These are phyloP conservation scores for Caenorhabditis macrosperma DNA, from an alignment of 2,888 invertebrate genomes.

Conservation along the genomic window DNA sequence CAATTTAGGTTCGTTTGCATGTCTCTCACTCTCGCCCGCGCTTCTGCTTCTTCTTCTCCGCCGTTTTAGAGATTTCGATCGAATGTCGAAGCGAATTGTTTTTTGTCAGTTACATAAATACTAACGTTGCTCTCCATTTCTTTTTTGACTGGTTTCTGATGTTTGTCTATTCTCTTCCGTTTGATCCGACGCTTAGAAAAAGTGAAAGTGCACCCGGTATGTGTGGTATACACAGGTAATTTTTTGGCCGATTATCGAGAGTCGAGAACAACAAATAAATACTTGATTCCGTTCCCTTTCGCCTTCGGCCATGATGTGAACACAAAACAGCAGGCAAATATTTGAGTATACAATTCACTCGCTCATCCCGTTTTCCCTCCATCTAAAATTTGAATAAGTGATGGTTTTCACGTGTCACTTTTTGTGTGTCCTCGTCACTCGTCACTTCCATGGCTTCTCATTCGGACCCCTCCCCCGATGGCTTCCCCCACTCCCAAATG, in stretches of 20 bases:
- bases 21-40: background rate
- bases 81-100: slow-evolving; percentile 11
- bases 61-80: background rate
- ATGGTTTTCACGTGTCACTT: slow-evolving; percentile 15
- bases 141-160: slow-evolving; percentile 12
- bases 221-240: background rate
- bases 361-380: background rate
- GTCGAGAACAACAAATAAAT: slow-evolving; percentile 22
- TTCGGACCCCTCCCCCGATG: background rate
- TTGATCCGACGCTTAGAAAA: background rate
- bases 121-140: background rate
- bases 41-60: too few species aligned
- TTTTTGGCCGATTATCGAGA: slow-evolving; percentile 13
- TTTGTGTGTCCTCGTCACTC: background rate
- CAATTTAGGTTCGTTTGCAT: slow-evolving; percentile 50
- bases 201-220: slow-evolving; percentile 9
- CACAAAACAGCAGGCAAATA: slow-evolving; percentile 16
- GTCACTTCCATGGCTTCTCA: background rate
- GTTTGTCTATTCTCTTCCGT: background rate
- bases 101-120: background rate
- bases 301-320: background rate
- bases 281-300: slow-evolving; percentile 6
- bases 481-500: slow-evolving; percentile 10
- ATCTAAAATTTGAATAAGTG: slow-evolving; percentile 41
- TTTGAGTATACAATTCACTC: slow-evolving; percentile 5